These are phyloP conservation scores for Nomada ferruginata DNA, from an alignment of 2,888 invertebrate genomes.

Conservation along the genomic window DNA sequence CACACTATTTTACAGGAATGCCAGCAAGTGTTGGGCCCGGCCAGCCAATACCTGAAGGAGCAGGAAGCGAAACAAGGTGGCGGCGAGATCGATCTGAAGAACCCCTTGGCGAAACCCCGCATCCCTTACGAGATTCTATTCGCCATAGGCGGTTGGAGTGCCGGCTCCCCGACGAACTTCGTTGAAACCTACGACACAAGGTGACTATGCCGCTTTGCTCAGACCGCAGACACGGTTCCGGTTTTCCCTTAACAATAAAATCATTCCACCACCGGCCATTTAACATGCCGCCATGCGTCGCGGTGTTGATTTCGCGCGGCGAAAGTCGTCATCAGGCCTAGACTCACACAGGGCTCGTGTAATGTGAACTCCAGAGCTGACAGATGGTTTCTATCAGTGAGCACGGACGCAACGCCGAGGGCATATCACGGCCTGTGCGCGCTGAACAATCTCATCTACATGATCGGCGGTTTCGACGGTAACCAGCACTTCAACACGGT, in stretches of 20 bases:
- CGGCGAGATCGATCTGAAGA: constrained; percentile 85
- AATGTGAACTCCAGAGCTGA: constrained; percentile 86
- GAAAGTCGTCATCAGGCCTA: constrained; percentile 15
- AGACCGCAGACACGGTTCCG: not conserved
- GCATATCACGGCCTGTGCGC: constrained; percentile 93
- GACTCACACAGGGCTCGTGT: constrained; percentile 44
- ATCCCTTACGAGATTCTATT: constrained; percentile 92
- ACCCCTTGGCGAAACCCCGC: constrained; percentile 89
- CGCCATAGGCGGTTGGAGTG: constrained; percentile 93
- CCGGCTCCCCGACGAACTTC: constrained; percentile 93
- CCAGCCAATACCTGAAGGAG: constrained; percentile 85
- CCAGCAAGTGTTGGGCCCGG: constrained; percentile 86
- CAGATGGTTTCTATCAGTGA: constrained; percentile 90
- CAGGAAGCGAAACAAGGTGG: constrained; percentile 82
- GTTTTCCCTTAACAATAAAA: not conserved
- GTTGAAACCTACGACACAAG: constrained; percentile 92
- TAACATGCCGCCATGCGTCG: not conserved
- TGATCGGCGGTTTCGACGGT: constrained; percentile 94
- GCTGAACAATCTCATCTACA: constrained; percentile 89
- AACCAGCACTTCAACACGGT: constrained; percentile 91
- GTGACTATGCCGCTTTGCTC: constrained; percentile 78
- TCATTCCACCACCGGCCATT: not conserved
- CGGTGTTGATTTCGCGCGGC: constrained; percentile 18
- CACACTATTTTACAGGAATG: constrained; percentile 83
- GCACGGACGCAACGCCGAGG: constrained; percentile 89